Percentiles rank a stretch among this genome's conserved stretches.
Evolutionary conservation across 2,113 vertebrate genomes (phyloP).

Genomic region (Rafetus swinhoei): DNA sequence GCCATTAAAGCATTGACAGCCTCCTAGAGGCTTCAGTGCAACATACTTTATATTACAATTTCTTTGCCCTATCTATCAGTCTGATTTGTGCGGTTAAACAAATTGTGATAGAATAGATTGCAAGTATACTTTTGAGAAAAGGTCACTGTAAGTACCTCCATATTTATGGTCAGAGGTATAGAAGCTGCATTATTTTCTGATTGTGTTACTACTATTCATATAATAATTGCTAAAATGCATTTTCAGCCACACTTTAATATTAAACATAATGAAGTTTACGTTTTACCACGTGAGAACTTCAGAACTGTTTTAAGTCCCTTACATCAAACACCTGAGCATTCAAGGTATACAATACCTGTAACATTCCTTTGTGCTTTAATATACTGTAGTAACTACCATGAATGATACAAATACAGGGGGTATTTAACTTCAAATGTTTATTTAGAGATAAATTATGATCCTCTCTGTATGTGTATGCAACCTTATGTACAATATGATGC

Average conservation of each 20-base stretch:
- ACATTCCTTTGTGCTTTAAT: neutral
- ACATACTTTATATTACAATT: neutral
- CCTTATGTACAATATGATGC: neutral
- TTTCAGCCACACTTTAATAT: slow-evolving; percentile 1
- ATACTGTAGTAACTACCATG: neutral
- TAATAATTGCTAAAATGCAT: slow-evolving; percentile 37
- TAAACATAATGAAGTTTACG: slow-evolving; percentile 36
- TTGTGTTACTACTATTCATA: slow-evolving; percentile 22
- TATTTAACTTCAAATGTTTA: neutral
- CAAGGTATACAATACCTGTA: neutral
- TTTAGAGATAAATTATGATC: neutral
- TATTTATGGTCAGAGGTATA: slow-evolving; percentile 58
- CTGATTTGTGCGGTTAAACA: slow-evolving; percentile 35
- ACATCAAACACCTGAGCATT: neutral
- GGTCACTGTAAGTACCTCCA: slow-evolving; percentile 37
- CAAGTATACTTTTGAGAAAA: slow-evolving; percentile 42
- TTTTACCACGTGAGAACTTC: slow-evolving; percentile 17
- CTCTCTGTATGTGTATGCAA: neutral
- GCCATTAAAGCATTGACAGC: slow-evolving; percentile 29
- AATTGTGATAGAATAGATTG: slow-evolving; percentile 28
- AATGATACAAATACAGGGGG: neutral
- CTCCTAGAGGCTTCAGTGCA: slow-evolving; percentile 34
- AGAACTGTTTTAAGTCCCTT: slow-evolving; percentile 1
- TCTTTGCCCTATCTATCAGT: slow-evolving; percentile 1
- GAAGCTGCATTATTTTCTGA: slow-evolving; percentile 6